phyloP scores from a whole-genome alignment of 2,888 invertebrate species.

The Apamea monoglypha region DNA sequence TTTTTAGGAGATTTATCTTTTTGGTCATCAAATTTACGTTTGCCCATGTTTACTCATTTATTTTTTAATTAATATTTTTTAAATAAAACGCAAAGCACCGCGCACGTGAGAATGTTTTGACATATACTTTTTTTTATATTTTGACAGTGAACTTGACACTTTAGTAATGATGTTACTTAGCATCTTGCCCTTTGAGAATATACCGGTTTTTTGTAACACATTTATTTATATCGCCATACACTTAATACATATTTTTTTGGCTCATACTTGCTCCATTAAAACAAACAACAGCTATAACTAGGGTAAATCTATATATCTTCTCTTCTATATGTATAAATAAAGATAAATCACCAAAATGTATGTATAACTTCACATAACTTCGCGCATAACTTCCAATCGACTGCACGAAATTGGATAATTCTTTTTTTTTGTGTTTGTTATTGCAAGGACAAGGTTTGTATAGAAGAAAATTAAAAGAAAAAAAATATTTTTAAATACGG shows the following conservation, averaged over 20 bases:
- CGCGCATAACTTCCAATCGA: too few species aligned
- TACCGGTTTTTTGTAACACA: neutral
- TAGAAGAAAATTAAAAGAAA: too few species aligned
- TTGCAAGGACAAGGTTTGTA: too few species aligned
- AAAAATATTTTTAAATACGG: too few species aligned
- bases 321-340: too few species aligned
- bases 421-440: too few species aligned
- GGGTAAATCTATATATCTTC: neutral
- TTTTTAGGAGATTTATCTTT: constrained; percentile 72
- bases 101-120: constrained; percentile 73
- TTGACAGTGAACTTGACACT: constrained; percentile 3
- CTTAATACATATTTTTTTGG: neutral
- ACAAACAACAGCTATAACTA: neutral
- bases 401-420: too few species aligned
- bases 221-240: neutral
- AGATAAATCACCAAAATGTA: too few species aligned
- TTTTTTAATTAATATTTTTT: constrained; percentile 15
- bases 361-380: too few species aligned
- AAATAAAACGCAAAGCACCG: neutral
- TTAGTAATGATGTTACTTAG: neutral
- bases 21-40: constrained; percentile 81
- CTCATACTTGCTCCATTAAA: neutral
- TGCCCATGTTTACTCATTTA: constrained; percentile 77
- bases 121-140: constrained; percentile 8
- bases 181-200: constrained; percentile 22